Percentiles rank a stretch among this genome's conserved stretches.
These are phyloP conservation scores for Netelia virgata DNA, from an alignment of 2,888 invertebrate species.

Conservation along the genomic window DNA sequence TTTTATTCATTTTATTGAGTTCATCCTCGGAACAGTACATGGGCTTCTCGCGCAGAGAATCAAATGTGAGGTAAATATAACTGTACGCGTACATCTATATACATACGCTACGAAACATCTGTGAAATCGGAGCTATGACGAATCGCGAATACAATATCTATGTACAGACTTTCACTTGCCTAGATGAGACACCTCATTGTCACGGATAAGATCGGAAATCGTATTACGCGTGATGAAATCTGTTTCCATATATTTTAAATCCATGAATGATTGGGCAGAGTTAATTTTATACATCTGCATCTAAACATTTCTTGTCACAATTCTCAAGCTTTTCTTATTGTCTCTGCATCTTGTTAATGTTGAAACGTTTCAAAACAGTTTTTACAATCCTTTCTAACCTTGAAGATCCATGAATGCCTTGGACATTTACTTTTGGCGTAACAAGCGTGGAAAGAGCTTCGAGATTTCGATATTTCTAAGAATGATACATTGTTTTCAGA, in stretches of 20 bases:
- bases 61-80: slow-evolving; percentile 58
- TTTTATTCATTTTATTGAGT: neutral
- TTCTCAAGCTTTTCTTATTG: neutral
- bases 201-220: slow-evolving; percentile 4
- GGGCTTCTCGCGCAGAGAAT: slow-evolving; percentile 4
- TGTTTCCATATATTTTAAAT: neutral
- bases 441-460: neutral
- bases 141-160: slow-evolving; percentile 50
- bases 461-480: neutral
- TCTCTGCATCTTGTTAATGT: neutral
- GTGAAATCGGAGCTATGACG: slow-evolving; percentile 56
- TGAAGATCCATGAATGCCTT: too few species aligned
- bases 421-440: too few species aligned
- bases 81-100: slow-evolving; percentile 11
- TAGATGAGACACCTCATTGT: slow-evolving; percentile 41
- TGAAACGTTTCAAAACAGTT: too few species aligned
- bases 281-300: neutral
- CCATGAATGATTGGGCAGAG: neutral
- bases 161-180: slow-evolving; percentile 49
- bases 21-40: neutral
- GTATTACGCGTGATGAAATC: slow-evolving; percentile 14
- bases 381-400: too few species aligned
- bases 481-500: neutral
- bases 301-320: neutral
- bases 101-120: slow-evolving; percentile 40